Evolutionary conservation across 1,140 invertebrate species (phyloP), one percentile per base, ranked within the genome.

Genomic region (Oryctes rhinoceros): DNA sequence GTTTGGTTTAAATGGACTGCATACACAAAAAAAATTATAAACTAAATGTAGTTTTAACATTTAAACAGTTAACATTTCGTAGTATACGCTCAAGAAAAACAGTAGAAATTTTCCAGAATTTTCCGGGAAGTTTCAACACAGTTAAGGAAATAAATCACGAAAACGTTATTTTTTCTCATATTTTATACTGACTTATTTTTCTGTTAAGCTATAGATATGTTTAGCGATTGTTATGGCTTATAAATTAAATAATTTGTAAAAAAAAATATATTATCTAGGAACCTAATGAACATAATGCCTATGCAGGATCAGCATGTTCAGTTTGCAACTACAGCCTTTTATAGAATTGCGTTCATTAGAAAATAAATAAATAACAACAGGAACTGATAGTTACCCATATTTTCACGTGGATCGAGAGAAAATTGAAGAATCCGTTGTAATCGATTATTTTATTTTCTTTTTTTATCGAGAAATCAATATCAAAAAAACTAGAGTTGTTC

Each of bases 381-480:
- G 65, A 71, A 71, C 65, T 30, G 65, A 71, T 71, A 71, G 65
- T 71, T 71, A 71, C 65, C 65, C 65, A 71, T 71, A 71, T 71
- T 39, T 24, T 71, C 24, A 35, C 65, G 24, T 11, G 65, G 65
- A 71, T 71, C 35, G 3, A 3, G 35, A 37, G 18, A 67, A 67
- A 11, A 53, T 53, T n/a, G 53, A 20, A 20, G 13, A 59, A 59
- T n/a, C 13, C 18, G 4, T 59, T 59, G 3, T 59, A 39, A 39
- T 39, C 7, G 39, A 39, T 59, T 59, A 3, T 59, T 59, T 4
- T 11, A n/a, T 59, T 59, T n/a, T n/a, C n/a, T 59, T 15, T 59
- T 59, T 4, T 20, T 59, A 59, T 4, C 3, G 53, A 20, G 4
- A 59, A 20, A 59, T 5, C 53, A 20, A n/a, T n/a, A 59, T 15